Conservation (phyloP, 2,113 vertebrate genomes). For the Lichenostomus cassidix region DNA sequence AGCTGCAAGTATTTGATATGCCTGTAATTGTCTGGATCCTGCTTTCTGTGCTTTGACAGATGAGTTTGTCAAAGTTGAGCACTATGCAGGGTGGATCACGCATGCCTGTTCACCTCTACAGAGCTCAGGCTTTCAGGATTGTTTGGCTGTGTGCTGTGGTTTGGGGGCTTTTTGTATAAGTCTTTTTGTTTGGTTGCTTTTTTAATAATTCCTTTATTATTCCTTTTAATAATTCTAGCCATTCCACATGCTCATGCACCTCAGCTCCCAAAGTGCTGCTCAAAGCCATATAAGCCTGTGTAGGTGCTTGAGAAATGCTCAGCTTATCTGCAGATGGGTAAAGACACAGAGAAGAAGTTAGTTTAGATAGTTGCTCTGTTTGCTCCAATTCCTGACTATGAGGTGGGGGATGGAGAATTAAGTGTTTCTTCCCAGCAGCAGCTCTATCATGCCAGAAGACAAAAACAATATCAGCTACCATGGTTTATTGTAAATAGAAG, state of each 20-base stretch:
- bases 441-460: not conserved
- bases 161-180: not conserved
- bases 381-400: not conserved
- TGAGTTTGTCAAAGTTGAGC: not conserved
- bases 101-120: not conserved
- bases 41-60: not conserved
- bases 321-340: fast-evolving
- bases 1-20: not conserved
- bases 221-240: not conserved
- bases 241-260: fast-evolving
- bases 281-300: fast-evolving
- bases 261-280: not conserved
- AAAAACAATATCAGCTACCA: not conserved
- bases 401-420: not conserved
- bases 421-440: not conserved
- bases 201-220: not conserved
- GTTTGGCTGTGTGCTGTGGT: not conserved
- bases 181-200: not conserved
- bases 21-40: not conserved
- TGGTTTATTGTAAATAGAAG: not conserved
- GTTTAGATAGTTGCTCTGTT: not conserved
- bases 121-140: not conserved
- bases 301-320: not conserved
- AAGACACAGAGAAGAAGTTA: not conserved
- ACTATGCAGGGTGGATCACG: not conserved